Conservation (phyloP, 2,797 vertebrate species). For the Periparus ater region DNA sequence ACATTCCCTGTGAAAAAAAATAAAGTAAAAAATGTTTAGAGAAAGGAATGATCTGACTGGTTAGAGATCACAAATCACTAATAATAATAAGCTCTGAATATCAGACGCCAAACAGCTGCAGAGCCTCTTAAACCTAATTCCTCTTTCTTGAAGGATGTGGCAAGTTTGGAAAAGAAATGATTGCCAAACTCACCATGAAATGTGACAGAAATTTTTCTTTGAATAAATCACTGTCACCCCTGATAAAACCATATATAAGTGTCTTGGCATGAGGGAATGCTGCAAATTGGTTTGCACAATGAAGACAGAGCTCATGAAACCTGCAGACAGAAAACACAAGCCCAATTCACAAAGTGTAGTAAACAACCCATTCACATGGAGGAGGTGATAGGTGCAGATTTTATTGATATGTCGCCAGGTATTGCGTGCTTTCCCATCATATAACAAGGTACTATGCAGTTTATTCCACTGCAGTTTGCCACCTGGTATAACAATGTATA, state of each 20-base stretch:
- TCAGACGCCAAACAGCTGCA: constrained; percentile 69
- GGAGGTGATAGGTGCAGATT: neutral
- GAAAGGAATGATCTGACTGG: constrained; percentile 43
- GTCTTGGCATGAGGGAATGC: neutral
- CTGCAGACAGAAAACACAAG: neutral
- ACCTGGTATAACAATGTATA: constrained; percentile 55
- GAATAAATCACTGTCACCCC: constrained; percentile 31
- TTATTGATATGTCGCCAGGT: neutral
- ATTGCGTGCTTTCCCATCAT: neutral
- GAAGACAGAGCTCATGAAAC: neutral
- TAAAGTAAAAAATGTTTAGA: constrained; percentile 54
- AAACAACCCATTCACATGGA: neutral
- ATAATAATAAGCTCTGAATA: constrained; percentile 60
- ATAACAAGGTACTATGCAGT: neutral
- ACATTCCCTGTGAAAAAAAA: constrained; percentile 50
- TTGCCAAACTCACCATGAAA: constrained; percentile 51
- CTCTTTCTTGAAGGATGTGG: constrained; percentile 22
- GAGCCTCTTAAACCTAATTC: constrained; percentile 55
- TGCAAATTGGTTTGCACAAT: neutral
- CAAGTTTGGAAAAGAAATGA: constrained; percentile 14
- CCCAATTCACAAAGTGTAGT: neutral
- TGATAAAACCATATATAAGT: constrained; percentile 23
- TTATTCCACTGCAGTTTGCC: constrained; percentile 48
- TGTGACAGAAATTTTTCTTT: constrained; percentile 23
- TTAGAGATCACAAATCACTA: constrained; percentile 55